phyloP scores from a whole-genome alignment of 2,113 vertebrate species.

The Butorides virescens region DNA sequence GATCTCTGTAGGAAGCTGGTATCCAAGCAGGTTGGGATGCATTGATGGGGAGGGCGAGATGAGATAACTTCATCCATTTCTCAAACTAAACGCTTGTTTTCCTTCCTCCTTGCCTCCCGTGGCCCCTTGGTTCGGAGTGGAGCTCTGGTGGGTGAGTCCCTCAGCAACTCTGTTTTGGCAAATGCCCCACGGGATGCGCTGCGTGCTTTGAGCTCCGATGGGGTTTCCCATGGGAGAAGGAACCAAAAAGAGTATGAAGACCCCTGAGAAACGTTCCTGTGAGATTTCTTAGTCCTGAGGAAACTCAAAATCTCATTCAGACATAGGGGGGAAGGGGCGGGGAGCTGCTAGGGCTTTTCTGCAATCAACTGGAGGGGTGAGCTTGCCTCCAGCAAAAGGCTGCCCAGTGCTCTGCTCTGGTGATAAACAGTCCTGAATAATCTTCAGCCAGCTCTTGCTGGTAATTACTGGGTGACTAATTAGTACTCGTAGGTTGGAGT shows the following conservation, averaged over 20 bases:
- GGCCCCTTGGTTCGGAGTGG: background rate
- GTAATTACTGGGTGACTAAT: background rate
- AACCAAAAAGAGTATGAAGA: background rate
- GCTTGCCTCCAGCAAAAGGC: background rate
- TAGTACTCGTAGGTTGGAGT: background rate
- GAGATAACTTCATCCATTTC: background rate
- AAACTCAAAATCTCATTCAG: background rate
- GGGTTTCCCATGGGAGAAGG: background rate
- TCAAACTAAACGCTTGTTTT: background rate
- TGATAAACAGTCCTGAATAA: background rate
- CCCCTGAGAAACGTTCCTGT: background rate
- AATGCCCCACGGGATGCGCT: background rate
- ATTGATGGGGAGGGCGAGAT: background rate
- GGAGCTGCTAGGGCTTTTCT: background rate
- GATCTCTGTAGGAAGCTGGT: background rate
- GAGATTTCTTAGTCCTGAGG: background rate
- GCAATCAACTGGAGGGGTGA: background rate
- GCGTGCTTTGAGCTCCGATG: background rate
- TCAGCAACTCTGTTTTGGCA: background rate
- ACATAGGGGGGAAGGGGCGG: background rate
- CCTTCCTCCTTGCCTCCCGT: background rate
- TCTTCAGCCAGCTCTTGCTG: background rate
- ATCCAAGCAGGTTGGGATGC: background rate
- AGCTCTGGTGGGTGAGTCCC: rapidly evolving
- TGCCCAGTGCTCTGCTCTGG: background rate